Conservation (phyloP, 1,140 invertebrate genomes). For the Scaptomyza graminum region DNA sequence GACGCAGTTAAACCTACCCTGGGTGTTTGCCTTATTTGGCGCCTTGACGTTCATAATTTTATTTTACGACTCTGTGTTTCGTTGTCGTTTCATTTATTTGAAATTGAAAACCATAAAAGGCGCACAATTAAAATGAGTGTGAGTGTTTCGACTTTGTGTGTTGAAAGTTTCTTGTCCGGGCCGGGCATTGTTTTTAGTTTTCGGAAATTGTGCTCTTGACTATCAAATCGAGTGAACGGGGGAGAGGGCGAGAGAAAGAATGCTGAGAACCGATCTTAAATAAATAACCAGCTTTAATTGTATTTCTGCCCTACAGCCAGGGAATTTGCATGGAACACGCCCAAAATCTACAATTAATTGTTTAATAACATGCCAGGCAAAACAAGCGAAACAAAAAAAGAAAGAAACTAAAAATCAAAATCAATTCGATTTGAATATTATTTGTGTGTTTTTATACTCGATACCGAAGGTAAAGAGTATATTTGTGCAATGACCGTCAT, state of each 20-base stretch:
- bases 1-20: conserved; percentile 10
- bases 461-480: too few relatives aligned
- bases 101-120: conserved; percentile 81
- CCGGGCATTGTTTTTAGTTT: conserved; percentile 37
- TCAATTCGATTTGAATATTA: conserved; percentile 34
- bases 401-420: conserved; percentile 7
- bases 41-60: conserved; percentile 79
- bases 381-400: not conserved
- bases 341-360: conserved; percentile 64
- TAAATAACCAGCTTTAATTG: conserved; percentile 10
- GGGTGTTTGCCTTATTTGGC: conserved; percentile 63
- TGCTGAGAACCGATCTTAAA: conserved; percentile 22
- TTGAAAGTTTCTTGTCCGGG: conserved; percentile 60
- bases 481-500: too few relatives aligned
- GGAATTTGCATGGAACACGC: conserved; percentile 57
- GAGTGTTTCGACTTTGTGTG: conserved; percentile 21
- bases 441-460: conserved; percentile 10
- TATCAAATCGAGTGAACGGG: not conserved
- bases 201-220: conserved; percentile 61
- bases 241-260: conserved; percentile 12
- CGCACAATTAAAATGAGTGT: conserved; percentile 72
- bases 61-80: conserved; percentile 73
- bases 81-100: conserved; percentile 80
- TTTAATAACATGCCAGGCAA: conserved; percentile 63
- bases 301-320: conserved; percentile 30